Percentiles rank a stretch among this genome's conserved stretches.
phyloP scores from a whole-genome alignment of 2,797 vertebrate species.

The Agapornis canus region DNA sequence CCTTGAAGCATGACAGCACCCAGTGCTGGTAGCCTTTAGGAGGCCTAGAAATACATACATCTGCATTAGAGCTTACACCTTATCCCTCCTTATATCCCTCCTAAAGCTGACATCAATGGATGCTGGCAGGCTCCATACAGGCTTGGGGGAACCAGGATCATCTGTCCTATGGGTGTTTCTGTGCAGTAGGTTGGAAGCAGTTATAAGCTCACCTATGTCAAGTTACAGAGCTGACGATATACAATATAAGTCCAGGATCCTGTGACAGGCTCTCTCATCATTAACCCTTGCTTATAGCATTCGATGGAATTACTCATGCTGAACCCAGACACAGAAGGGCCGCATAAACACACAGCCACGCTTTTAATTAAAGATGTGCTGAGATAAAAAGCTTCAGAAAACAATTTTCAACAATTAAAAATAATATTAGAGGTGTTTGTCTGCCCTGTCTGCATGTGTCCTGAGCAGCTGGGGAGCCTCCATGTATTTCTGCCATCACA shows the following conservation, averaged over 20 bases:
- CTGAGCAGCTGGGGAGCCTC: background rate
- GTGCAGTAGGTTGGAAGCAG: background rate
- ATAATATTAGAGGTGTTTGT: background rate
- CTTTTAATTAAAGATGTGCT: conserved; percentile 44
- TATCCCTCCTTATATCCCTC: too few species aligned
- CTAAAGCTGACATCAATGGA: fast-evolving
- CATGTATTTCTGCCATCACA: fast-evolving
- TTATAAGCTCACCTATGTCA: background rate
- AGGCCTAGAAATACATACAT: background rate
- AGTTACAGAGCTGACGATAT: fast-evolving
- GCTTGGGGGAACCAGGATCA: background rate
- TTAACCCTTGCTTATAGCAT: background rate
- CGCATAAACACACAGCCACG: background rate
- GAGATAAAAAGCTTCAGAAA: conserved; percentile 56
- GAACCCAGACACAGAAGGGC: conserved; percentile 14
- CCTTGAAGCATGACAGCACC: background rate
- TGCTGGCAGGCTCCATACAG: background rate
- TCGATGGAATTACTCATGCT: background rate
- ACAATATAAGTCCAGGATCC: fast-evolving
- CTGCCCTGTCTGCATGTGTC: background rate
- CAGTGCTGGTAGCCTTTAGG: background rate
- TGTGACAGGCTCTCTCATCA: fast-evolving
- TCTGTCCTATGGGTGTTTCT: too few species aligned
- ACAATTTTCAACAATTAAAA: conserved; percentile 45
- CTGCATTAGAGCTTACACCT: background rate